Percentiles rank a stretch among this genome's conserved stretches.
These are phyloP conservation scores for Ceraclea dissimilis DNA, from an alignment of 2,888 invertebrate genomes.

Conservation along the genomic window DNA sequence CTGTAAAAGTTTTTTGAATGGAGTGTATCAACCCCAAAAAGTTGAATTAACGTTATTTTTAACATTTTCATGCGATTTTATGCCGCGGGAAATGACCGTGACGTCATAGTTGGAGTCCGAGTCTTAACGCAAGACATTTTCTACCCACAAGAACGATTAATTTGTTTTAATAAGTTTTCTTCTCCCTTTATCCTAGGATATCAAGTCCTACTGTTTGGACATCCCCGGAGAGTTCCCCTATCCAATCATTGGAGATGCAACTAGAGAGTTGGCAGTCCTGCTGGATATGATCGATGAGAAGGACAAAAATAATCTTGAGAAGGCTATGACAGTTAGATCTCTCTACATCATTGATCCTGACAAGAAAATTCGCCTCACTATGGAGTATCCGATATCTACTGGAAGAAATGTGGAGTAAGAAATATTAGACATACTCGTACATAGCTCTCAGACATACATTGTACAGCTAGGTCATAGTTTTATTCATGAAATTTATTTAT, in stretches of 20 bases:
- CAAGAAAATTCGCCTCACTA: conserved; percentile 67
- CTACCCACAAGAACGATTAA: too few species aligned
- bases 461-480: neutral
- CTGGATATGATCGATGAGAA: conserved; percentile 76
- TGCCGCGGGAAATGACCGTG: too few species aligned
- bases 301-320: conserved; percentile 56
- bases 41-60: too few species aligned
- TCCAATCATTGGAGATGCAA: conserved; percentile 74
- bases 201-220: conserved; percentile 61
- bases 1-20: too few species aligned
- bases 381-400: conserved; percentile 79
- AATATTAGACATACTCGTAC: too few species aligned
- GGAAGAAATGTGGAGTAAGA: conserved; percentile 81
- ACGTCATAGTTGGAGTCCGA: too few species aligned
- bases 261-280: conserved; percentile 59
- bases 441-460: too few species aligned
- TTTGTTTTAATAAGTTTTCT: too few species aligned
- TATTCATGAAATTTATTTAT: too few species aligned
- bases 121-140: too few species aligned
- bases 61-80: too few species aligned
- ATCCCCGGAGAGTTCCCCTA: conserved; percentile 69
- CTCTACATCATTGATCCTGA: conserved; percentile 77
- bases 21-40: too few species aligned
- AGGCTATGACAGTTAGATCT: conserved; percentile 64
- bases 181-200: conserved; percentile 40